A percentile compares a stretch with the other conserved stretches of the same genome.
These are phyloP conservation scores for Hirtodrosophila histrioides DNA, from an alignment of 2,888 invertebrate genomes.

Conservation along the genomic window DNA sequence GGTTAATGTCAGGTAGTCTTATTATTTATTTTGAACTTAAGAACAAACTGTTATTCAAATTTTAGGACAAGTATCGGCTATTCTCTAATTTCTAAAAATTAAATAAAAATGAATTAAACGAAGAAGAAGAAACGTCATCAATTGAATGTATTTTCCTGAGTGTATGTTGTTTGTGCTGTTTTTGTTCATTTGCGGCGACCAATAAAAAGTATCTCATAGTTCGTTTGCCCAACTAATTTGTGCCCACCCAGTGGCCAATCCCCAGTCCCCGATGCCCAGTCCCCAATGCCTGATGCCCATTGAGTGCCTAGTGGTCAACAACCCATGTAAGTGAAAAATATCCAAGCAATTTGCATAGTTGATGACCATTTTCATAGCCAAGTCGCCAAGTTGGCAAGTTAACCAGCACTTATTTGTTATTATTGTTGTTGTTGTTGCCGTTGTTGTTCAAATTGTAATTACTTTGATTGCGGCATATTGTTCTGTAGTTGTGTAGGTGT, in stretches of 20 bases:
- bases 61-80: too few species aligned
- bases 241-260: conserved; percentile 9
- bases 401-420: conserved; percentile 32
- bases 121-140: too few species aligned
- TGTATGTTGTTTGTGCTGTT: not conserved
- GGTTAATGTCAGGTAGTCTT: too few species aligned
- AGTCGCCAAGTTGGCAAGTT: conserved; percentile 51
- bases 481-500: not conserved
- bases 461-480: conserved; percentile 58
- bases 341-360: conserved; percentile 68
- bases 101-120: too few species aligned
- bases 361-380: conserved; percentile 51
- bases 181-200: conserved; percentile 16
- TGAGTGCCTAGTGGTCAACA: not conserved
- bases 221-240: conserved; percentile 9
- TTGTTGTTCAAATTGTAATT: conserved; percentile 48
- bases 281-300: not conserved
- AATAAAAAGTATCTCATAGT: conserved; percentile 21
- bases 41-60: too few species aligned
- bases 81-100: too few species aligned
- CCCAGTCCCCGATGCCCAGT: not conserved
- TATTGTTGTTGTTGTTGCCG: conserved; percentile 18
- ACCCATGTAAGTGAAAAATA: conserved; percentile 55
- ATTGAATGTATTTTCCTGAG: too few species aligned
- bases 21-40: too few species aligned